Evolutionary conservation across 2,797 vertebrate genomes (phyloP).

Genomic region (Girardinus metallicus): DNA sequence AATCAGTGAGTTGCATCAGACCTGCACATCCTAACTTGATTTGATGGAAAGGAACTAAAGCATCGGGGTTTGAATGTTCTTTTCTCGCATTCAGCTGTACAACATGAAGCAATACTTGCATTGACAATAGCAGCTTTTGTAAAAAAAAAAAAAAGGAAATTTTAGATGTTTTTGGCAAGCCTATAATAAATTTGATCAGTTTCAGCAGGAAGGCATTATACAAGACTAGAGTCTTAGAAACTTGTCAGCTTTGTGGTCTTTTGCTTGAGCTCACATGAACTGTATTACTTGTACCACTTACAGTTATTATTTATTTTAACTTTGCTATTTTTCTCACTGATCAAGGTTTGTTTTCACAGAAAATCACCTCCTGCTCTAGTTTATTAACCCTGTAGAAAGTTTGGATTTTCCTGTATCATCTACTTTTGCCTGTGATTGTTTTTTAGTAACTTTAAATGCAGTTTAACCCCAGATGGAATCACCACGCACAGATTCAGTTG

Average conservation of each 20-base stretch:
- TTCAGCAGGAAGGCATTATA: neutral
- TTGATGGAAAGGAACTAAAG: neutral
- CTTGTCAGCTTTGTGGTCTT: neutral
- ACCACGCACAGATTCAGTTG: slow-evolving; percentile 37
- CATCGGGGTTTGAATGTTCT: too few relatives aligned
- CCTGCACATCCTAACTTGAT: slow-evolving; percentile 43
- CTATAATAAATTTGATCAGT: neutral
- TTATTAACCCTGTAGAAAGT: neutral
- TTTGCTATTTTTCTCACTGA: neutral
- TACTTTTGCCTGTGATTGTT: slow-evolving; percentile 22
- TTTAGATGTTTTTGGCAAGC: neutral
- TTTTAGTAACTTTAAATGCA: slow-evolving; percentile 26
- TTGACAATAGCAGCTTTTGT: slow-evolving; percentile 26
- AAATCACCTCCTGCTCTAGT: neutral
- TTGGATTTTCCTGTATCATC: neutral
- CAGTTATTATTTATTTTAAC: neutral
- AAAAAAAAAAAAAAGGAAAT: neutral
- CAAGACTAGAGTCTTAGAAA: neutral
- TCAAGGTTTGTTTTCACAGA: neutral
- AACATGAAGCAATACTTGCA: neutral
- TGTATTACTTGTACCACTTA: neutral
- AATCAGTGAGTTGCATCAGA: slow-evolving; percentile 19
- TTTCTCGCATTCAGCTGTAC: neutral
- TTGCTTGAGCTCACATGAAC: neutral
- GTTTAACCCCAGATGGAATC: slow-evolving; percentile 33